phyloP scores from a whole-genome alignment of 2,113 vertebrate species.

The Pogona vitticeps region DNA sequence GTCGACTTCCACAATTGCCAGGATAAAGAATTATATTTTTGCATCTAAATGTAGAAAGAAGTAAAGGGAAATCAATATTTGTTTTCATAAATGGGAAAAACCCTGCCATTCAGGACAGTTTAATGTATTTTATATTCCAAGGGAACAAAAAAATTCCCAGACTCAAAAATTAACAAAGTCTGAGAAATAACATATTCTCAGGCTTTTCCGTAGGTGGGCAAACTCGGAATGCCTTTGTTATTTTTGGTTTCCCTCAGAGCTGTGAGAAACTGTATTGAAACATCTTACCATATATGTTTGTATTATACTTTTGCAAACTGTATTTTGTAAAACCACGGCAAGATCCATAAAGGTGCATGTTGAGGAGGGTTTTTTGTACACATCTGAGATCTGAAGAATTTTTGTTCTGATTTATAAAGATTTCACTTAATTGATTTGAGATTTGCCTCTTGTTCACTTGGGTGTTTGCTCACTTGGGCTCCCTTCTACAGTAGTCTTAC shows the following conservation, averaged over 20 bases:
- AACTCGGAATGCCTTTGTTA: constrained; percentile 72
- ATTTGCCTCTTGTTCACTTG: not conserved
- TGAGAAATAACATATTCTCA: constrained; percentile 78
- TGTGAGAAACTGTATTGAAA: constrained; percentile 72
- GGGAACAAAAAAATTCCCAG: constrained; percentile 62
- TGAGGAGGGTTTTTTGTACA: not conserved
- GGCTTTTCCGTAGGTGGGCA: constrained; percentile 74
- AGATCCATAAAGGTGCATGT: not conserved
- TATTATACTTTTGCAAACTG: constrained; percentile 58
- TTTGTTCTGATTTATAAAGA: not conserved
- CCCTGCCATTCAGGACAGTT: constrained; percentile 60
- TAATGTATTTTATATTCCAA: constrained; percentile 70
- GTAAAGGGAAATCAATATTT: constrained; percentile 46
- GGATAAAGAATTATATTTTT: not conserved
- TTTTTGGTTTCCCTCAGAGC: constrained; percentile 79
- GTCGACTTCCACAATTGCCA: no score
- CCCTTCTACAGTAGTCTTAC: not conserved
- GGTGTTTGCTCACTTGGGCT: not conserved
- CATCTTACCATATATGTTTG: constrained; percentile 70
- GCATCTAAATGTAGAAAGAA: constrained; percentile 1
- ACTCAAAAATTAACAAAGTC: constrained; percentile 68
- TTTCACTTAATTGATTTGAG: not conserved
- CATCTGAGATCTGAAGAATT: not conserved
- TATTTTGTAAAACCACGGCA: constrained; percentile 22
- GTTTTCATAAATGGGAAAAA: constrained; percentile 62